Evolutionary conservation across 1,140 invertebrate species (phyloP).

Genomic region (Panulirus ornatus): DNA sequence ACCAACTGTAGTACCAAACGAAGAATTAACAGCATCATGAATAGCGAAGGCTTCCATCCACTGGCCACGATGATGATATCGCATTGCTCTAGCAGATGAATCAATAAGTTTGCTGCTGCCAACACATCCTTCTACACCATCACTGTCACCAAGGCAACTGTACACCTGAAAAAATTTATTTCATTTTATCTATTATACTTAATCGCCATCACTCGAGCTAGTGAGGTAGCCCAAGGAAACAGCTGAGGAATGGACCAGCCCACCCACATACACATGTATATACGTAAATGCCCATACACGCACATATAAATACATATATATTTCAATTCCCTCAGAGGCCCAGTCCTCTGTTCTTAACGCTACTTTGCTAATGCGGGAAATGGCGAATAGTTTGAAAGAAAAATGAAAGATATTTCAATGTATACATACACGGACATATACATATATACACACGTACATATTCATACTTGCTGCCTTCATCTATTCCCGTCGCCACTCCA

Average conservation of each 20-base stretch:
- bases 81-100: not conserved
- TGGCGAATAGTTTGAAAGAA: too few species aligned
- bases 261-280: constrained; percentile 1
- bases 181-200: too few species aligned
- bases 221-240: too few species aligned
- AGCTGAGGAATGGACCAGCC: too few species aligned
- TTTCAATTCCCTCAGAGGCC: too few species aligned
- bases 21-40: constrained; percentile 25
- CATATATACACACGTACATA: constrained; percentile 1
- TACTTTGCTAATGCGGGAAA: too few species aligned
- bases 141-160: constrained; percentile 5
- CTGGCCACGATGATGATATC: constrained; percentile 19
- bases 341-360: too few species aligned
- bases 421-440: not conserved
- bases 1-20: not conserved
- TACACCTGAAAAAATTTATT: constrained; percentile 17
- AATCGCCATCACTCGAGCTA: too few species aligned
- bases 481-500: too few species aligned
- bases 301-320: constrained; percentile 10
- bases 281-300: not conserved
- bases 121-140: constrained; percentile 29
- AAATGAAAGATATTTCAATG: not conserved
- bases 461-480: too few species aligned
- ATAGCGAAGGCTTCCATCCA: constrained; percentile 31
- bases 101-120: not conserved